Evolutionary conservation across 2,888 invertebrate species (phyloP).

Genomic region (Dusona sp.): DNA sequence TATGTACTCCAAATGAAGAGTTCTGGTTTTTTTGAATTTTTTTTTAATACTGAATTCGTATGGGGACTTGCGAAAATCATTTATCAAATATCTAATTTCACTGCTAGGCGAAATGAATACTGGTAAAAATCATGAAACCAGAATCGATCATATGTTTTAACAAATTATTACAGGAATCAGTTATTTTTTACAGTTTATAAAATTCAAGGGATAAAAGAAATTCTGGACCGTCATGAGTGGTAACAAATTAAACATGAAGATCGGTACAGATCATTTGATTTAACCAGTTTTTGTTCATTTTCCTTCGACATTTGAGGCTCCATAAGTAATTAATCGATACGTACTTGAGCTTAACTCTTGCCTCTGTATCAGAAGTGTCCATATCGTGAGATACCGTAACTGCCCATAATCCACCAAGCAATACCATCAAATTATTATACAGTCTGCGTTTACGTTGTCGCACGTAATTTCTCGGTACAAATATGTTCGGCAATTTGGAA

Average conservation of each 20-base stretch:
- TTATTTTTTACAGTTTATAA: no score
- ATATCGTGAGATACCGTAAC: slow-evolving; percentile 57
- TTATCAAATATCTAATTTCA: no score
- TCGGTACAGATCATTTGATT: not conserved
- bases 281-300: not conserved
- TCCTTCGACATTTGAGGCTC: not conserved
- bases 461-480: slow-evolving; percentile 57
- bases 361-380: slow-evolving; percentile 47
- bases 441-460: slow-evolving; percentile 50
- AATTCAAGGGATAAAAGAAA: no score
- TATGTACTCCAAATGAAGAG: no score
- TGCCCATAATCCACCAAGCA: slow-evolving; percentile 61
- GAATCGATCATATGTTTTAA: no score
- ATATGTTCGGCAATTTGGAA: slow-evolving; percentile 26
- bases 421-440: slow-evolving; percentile 59
- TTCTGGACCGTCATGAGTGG: no score
- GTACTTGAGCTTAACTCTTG: slow-evolving; percentile 55
- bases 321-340: not conserved
- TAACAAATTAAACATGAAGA: not conserved
- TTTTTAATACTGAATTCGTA: no score
- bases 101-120: no score
- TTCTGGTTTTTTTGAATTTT: no score
- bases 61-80: no score
- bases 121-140: no score
- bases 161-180: no score